Evolutionary conservation across 1,140 invertebrate genomes (phyloP), one percentile per base, ranked within the genome.

Genomic region (Drosophila bocki): DNA sequence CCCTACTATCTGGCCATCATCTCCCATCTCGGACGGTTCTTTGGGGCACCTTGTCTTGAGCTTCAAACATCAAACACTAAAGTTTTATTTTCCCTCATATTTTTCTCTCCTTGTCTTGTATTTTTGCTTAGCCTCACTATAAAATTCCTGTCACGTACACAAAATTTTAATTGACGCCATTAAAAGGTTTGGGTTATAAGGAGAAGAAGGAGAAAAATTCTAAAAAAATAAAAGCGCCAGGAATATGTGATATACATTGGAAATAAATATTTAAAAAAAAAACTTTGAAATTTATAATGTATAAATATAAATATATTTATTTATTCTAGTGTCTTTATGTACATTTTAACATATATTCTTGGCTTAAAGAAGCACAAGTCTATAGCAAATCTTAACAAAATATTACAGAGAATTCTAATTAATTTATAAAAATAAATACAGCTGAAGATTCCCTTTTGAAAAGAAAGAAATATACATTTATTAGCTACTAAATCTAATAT

Each of bases 101-200:
- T 67, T 56, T n/a, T 54, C 19, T 54, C 19, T 9, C n/a, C 68
- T 37, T 42, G 44, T 42, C 68, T 71, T 50, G 65, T 71, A 50
- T 50, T 72, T 72, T 37, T 71, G 65, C 69, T 71, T 72, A 72
- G 69, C 17, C 53, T 6, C 53, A 51, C 69, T 50, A 71, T 29
- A 59, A 67, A 86, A 91, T 91, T 91, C 87, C 74, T 78, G 86
- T 91, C 87, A 91, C 87, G 87, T 91, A 91, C 80, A 80, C 80
- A 91, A 84, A 59, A 81, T 91, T 91, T 91, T 91, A 91, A 91
- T 91, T 91, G 87, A 80, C 70, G 82, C 82, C 82, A 86, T 79
- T 82, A 85, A 82, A 86, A 75, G 82, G 78, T 61, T 77, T 51
- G 44, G 60, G 47, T 53, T 57, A 35, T 48, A 61, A 57, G 37